Percentiles rank a stretch among this genome's conserved stretches.
phyloP scores from a whole-genome alignment of 2,888 invertebrate species.

The Masnerella sp. region DNA sequence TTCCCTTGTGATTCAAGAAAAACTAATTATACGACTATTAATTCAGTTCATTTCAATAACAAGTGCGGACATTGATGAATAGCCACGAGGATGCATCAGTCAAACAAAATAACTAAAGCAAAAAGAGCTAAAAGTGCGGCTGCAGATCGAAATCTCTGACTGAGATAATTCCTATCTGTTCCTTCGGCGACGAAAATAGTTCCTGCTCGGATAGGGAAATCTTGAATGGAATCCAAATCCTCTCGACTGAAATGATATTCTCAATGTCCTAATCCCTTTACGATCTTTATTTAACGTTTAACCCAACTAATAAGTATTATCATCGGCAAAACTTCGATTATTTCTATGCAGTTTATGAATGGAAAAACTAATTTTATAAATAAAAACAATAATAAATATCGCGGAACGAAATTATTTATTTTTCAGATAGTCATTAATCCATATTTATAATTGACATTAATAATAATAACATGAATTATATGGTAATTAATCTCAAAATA shows the following conservation, averaged over 20 bases:
- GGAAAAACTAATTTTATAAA: too few relatives aligned
- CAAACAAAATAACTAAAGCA: not conserved
- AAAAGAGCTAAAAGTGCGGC: slow-evolving; percentile 1
- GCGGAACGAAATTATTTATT: too few relatives aligned
- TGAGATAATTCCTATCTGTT: slow-evolving; percentile 31
- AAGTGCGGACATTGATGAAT: not conserved
- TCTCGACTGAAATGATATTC: slow-evolving; percentile 4
- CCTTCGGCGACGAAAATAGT: slow-evolving; percentile 23
- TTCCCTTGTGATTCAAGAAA: too few relatives aligned
- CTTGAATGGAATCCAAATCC: slow-evolving; percentile 44
- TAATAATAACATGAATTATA: too few relatives aligned
- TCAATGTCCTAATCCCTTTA: slow-evolving; percentile 9
- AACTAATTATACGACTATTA: slow-evolving; percentile 5
- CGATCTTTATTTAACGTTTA: too few relatives aligned
- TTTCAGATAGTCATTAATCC: too few relatives aligned
- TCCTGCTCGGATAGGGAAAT: slow-evolving; percentile 26
- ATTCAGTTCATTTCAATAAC: slow-evolving; percentile 6
- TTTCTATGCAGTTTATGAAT: too few relatives aligned
- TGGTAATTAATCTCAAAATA: too few relatives aligned
- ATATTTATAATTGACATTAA: too few relatives aligned
- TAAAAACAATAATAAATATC: too few relatives aligned
- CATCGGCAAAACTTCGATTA: too few relatives aligned
- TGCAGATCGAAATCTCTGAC: slow-evolving; percentile 13
- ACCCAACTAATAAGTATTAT: too few relatives aligned
- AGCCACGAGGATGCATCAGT: not conserved